Conservation (phyloP, 2,888 invertebrate species). For the Ischnus inquisitorius region DNA sequence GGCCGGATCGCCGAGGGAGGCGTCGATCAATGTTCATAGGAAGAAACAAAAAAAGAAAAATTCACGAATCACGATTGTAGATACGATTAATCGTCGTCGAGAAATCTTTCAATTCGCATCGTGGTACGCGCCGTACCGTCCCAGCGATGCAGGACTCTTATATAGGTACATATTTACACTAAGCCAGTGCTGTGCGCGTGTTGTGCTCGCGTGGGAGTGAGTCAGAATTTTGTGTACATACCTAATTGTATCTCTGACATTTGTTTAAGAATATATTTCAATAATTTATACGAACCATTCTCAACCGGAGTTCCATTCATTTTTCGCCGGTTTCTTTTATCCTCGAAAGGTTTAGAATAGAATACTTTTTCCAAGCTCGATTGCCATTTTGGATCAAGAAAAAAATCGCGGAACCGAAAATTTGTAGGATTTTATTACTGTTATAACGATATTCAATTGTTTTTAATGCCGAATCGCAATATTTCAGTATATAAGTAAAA, state of each 20-base stretch:
- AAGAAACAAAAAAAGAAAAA: conserved; percentile 33
- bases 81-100: conserved; percentile 34
- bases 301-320: conserved; percentile 9
- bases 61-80: conserved; percentile 34
- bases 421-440: too few relatives aligned
- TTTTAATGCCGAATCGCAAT: too few relatives aligned
- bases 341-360: neutral
- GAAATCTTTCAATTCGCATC: conserved; percentile 38
- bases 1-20: neutral
- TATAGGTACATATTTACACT: conserved; percentile 55
- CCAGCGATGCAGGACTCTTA: conserved; percentile 7
- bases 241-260: conserved; percentile 80
- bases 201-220: conserved; percentile 79
- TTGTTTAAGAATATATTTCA: conserved; percentile 85
- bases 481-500: too few relatives aligned
- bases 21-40: conserved; percentile 28
- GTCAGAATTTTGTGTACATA: conserved; percentile 83
- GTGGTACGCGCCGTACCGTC: neutral
- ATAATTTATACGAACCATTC: conserved; percentile 82
- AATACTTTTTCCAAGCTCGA: neutral
- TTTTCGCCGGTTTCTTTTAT: neutral
- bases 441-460: too few relatives aligned
- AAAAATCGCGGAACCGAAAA: too few relatives aligned
- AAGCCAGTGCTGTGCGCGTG: conserved; percentile 73
- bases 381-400: too few relatives aligned